Conservation (phyloP, 1,140 invertebrate species). For the Batillaria attramentaria region DNA sequence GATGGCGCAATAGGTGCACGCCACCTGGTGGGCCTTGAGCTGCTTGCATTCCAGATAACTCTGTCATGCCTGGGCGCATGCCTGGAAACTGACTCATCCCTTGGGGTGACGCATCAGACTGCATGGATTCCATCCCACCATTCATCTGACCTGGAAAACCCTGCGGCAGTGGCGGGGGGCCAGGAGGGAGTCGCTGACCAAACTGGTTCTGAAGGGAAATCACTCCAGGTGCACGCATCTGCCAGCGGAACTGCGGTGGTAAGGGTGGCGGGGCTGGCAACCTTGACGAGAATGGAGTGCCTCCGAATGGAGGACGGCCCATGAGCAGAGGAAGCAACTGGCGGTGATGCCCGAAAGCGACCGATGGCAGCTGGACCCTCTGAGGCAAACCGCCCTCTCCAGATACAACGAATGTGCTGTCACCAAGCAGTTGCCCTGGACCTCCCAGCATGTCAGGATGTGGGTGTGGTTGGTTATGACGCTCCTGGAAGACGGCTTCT, state of each 20-base stretch:
- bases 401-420: neutral
- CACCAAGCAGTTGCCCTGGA: neutral
- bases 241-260: conserved; percentile 42
- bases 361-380: conserved; percentile 29
- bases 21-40: conserved; percentile 14
- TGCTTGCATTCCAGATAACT: no score
- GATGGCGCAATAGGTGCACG: neutral
- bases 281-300: neutral
- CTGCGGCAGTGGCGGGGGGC: conserved; percentile 33
- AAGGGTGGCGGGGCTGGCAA: conserved; percentile 37
- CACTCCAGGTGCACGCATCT: conserved; percentile 43
- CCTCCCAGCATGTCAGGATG: conserved; percentile 18
- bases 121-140: conserved; percentile 46
- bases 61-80: neutral
- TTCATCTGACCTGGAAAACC: conserved; percentile 40
- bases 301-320: conserved; percentile 20
- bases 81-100: neutral
- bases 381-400: conserved; percentile 26
- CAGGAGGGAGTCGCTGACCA: conserved; percentile 39
- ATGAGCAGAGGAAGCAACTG: conserved; percentile 30
- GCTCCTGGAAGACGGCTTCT: conserved; percentile 10
- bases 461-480: neutral
- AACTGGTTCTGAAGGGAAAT: conserved; percentile 47
- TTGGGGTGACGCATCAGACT: conserved; percentile 36
- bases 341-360: conserved; percentile 15